phyloP scores from a whole-genome alignment of 2,113 vertebrate genomes.

The Phodopus roborovskii region DNA sequence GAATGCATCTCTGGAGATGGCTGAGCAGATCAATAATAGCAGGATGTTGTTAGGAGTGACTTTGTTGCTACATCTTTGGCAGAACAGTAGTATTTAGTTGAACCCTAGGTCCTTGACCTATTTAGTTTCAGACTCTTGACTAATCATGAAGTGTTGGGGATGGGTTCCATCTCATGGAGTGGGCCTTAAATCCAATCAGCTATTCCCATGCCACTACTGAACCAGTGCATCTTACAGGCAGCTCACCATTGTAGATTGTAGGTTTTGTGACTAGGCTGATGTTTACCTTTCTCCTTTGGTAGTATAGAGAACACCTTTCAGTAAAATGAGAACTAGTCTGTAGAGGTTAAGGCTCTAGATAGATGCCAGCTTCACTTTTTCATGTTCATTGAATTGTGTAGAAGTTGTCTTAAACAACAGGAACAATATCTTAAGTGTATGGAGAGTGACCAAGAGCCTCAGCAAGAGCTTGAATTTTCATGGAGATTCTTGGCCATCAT shows the following conservation, averaged over 20 bases:
- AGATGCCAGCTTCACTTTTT: background rate
- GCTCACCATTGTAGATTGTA: background rate
- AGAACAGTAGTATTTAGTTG: background rate
- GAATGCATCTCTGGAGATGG: background rate
- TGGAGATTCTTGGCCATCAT: too few species aligned
- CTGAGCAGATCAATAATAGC: background rate
- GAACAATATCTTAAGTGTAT: background rate
- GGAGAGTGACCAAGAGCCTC: background rate
- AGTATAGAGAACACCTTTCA: background rate
- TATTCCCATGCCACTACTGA: background rate
- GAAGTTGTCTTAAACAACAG: background rate
- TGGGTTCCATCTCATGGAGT: background rate
- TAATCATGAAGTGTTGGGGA: background rate
- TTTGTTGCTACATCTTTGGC: background rate
- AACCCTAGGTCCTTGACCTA: background rate
- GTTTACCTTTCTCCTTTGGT: background rate
- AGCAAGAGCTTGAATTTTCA: too few species aligned
- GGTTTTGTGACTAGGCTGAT: background rate
- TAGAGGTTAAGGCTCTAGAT: background rate
- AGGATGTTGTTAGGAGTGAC: background rate
- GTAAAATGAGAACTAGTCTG: background rate
- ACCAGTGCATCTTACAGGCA: background rate
- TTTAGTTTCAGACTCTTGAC: too few species aligned
- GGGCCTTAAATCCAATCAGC: background rate
- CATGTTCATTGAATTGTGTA: background rate